phyloP scores from a whole-genome alignment of 2,888 invertebrate genomes.

The Chesias legatella region DNA sequence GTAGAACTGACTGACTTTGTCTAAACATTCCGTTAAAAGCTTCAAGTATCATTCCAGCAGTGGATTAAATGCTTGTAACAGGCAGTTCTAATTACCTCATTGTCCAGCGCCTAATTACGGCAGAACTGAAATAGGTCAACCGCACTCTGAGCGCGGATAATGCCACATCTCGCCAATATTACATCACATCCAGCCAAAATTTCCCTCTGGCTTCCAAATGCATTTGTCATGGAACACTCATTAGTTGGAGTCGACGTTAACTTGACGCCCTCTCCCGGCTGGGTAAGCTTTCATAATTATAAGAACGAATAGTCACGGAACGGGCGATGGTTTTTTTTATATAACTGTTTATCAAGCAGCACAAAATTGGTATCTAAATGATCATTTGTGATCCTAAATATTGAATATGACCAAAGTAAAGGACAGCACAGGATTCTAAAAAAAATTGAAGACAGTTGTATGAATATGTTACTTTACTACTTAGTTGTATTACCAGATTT shows the following conservation, averaged over 20 bases:
- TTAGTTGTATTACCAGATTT: too few species aligned
- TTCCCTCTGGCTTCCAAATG: constrained; percentile 50
- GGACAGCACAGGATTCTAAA: too few species aligned
- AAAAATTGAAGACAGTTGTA: too few species aligned
- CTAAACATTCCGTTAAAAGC: too few species aligned
- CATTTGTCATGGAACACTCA: constrained; percentile 74
- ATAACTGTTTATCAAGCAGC: too few species aligned
- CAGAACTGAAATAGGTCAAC: constrained; percentile 29
- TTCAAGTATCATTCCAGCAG: constrained; percentile 1
- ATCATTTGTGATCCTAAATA: too few species aligned
- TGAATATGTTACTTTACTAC: too few species aligned
- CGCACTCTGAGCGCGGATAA: constrained; percentile 23
- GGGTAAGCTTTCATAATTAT: constrained; percentile 72
- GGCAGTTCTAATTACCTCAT: constrained; percentile 21
- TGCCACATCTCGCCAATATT: constrained; percentile 17
- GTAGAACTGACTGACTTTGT: too few species aligned
- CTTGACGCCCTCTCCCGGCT: constrained; percentile 65
- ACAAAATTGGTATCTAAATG: too few species aligned
- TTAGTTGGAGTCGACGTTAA: constrained; percentile 75
- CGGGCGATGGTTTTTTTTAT: background rate
- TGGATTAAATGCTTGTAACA: constrained; percentile 17
- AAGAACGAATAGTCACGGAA: constrained; percentile 40
- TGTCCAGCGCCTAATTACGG: constrained; percentile 22
- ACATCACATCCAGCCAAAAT: constrained; percentile 50
- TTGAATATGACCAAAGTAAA: too few species aligned